Percentiles rank a stretch among this genome's conserved stretches.
Conservation (phyloP, 2,888 invertebrate genomes). For the Metopia argyrocephala region DNA sequence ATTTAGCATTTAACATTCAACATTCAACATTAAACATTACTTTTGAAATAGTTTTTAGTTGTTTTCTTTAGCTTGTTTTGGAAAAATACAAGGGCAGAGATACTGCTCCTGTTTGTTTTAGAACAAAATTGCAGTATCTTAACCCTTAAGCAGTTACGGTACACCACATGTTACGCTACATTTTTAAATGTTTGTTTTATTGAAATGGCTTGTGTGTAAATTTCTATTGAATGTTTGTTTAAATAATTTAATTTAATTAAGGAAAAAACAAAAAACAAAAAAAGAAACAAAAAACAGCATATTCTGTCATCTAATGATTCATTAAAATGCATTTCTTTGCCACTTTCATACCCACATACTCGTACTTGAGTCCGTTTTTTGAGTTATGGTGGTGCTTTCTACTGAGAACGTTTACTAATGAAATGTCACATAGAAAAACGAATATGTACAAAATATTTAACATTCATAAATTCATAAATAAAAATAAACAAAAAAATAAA, state of each 20-base stretch:
- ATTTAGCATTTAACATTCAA: constrained; percentile 8
- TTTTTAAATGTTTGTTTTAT: neutral
- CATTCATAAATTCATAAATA: no score
- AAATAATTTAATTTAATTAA: neutral
- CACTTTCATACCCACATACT: constrained; percentile 10
- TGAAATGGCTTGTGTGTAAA: no score
- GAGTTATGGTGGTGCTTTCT: constrained; percentile 78
- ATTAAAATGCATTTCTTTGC: neutral
- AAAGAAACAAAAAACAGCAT: neutral
- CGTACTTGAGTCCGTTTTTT: constrained; percentile 65
- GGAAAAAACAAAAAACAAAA: neutral
- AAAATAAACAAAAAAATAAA: neutral
- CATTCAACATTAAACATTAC: neutral
- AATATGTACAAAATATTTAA: no score
- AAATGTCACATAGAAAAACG: constrained; percentile 57
- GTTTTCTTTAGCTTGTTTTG: no score
- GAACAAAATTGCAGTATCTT: no score
- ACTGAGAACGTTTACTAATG: constrained; percentile 68
- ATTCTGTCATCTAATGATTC: neutral
- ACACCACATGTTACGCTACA: constrained; percentile 6
- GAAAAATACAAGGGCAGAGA: no score
- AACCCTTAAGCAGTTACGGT: neutral
- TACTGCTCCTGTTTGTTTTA: no score
- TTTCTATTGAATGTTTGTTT: no score
- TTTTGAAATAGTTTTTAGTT: no score